Evolutionary conservation across 2,888 invertebrate genomes (phyloP).

Genomic region (Bembecia ichneumoniformis): DNA sequence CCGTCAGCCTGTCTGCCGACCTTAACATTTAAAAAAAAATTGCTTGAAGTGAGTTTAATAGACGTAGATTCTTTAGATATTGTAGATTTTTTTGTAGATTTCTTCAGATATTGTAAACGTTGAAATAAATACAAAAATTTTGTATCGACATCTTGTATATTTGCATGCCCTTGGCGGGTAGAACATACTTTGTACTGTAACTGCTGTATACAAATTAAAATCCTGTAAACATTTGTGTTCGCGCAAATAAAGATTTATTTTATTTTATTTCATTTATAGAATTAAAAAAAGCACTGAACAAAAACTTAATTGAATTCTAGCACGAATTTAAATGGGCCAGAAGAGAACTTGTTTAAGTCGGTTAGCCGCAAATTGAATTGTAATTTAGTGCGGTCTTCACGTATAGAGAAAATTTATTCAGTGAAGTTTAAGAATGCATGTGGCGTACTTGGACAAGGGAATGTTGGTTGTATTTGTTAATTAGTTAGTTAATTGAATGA

Average conservation of each 20-base stretch:
- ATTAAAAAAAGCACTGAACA: background rate
- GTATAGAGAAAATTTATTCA: background rate
- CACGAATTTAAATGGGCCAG: background rate
- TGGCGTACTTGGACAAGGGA: background rate
- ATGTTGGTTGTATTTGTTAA: background rate
- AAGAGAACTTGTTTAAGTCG: conserved; percentile 1
- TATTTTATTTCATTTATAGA: no score
- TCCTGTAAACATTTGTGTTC: no score
- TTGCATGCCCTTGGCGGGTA: no score
- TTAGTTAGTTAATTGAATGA: background rate
- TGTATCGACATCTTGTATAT: no score
- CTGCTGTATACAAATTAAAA: no score
- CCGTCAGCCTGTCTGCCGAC: background rate
- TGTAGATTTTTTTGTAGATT: no score
- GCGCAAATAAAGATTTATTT: no score
- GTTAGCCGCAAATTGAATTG: background rate
- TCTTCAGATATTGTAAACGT: no score
- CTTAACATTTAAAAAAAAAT: background rate
- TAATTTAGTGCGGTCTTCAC: background rate
- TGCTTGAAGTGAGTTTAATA: no score
- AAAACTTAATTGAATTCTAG: background rate
- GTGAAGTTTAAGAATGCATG: background rate
- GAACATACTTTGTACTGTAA: no score
- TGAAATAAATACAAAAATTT: no score
- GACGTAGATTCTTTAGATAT: no score